Evolutionary conservation across 2,113 vertebrate species (phyloP).

Genomic region (Neoarius graeffei): DNA sequence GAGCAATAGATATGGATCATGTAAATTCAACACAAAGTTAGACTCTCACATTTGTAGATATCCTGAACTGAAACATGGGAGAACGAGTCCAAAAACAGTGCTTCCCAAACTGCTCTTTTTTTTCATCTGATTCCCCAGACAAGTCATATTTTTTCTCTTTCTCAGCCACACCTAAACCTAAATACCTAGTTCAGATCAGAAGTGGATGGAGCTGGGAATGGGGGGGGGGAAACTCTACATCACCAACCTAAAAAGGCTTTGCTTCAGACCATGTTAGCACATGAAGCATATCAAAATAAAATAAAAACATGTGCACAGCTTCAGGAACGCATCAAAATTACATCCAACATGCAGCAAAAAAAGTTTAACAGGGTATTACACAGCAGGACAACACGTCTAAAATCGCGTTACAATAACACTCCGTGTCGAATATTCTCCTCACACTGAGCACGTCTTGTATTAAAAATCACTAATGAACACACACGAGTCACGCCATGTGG

Average conservation of each 20-base stretch:
- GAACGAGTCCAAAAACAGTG: not conserved
- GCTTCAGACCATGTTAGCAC: not conserved
- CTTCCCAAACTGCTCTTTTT: not conserved
- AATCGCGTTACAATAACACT: not conserved
- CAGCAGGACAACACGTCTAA: not conserved
- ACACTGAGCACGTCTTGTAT: not conserved
- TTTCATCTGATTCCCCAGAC: not conserved
- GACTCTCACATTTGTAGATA: too few species aligned
- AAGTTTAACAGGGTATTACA: not conserved
- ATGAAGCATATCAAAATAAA: not conserved
- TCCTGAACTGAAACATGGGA: not conserved
- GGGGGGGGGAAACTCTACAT: not conserved
- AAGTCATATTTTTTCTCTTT: not conserved
- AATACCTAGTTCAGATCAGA: not conserved
- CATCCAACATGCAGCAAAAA: not conserved
- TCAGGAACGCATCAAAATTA: not conserved
- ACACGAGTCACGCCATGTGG: not conserved
- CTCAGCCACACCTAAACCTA: constrained; percentile 1
- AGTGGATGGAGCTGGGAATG: not conserved
- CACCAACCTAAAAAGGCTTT: not conserved
- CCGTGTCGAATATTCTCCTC: not conserved
- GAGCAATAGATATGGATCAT: not conserved
- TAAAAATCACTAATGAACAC: not conserved
- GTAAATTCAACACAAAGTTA: not conserved
- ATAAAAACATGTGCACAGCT: not conserved